These are phyloP conservation scores for Caenorhabditis inopinata DNA, from an alignment of 1,140 invertebrate genomes.

Conservation along the genomic window DNA sequence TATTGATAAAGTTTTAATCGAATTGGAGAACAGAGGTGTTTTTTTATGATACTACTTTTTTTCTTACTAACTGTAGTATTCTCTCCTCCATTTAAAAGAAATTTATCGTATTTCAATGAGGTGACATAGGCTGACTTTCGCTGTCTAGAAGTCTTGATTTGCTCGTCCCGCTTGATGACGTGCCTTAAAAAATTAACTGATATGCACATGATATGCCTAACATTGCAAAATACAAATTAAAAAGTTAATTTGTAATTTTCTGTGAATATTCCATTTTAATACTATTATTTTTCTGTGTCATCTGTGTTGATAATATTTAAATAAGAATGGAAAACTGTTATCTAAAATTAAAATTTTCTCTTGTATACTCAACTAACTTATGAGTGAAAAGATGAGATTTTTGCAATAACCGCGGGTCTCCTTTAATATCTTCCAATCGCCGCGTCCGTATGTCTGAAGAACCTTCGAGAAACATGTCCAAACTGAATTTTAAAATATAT, in stretches of 20 bases:
- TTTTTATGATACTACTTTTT: neutral
- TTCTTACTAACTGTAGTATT: constrained; percentile 37
- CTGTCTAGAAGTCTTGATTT: neutral
- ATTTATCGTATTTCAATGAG: constrained; percentile 59
- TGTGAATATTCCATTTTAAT: no score
- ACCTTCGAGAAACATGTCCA: constrained; percentile 26
- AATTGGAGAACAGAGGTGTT: no score
- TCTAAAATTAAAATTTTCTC: no score
- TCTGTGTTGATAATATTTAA: no score
- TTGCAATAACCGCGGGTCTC: neutral
- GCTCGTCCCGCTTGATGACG: constrained; percentile 32
- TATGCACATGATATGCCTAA: no score
- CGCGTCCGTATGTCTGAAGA: constrained; percentile 13
- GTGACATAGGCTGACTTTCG: constrained; percentile 49
- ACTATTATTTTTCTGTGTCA: no score
- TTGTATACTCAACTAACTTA: no score
- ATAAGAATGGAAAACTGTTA: no score
- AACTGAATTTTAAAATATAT: constrained; percentile 35
- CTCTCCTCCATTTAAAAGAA: constrained; percentile 33
- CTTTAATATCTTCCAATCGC: constrained; percentile 22
- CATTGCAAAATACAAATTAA: no score
- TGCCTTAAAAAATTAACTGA: constrained; percentile 51
- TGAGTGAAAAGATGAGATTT: constrained; percentile 48
- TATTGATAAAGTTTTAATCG: no score
- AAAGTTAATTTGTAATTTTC: no score